These are phyloP conservation scores for Escarpia spicata DNA, from an alignment of 2,888 invertebrate genomes.

Conservation along the genomic window DNA sequence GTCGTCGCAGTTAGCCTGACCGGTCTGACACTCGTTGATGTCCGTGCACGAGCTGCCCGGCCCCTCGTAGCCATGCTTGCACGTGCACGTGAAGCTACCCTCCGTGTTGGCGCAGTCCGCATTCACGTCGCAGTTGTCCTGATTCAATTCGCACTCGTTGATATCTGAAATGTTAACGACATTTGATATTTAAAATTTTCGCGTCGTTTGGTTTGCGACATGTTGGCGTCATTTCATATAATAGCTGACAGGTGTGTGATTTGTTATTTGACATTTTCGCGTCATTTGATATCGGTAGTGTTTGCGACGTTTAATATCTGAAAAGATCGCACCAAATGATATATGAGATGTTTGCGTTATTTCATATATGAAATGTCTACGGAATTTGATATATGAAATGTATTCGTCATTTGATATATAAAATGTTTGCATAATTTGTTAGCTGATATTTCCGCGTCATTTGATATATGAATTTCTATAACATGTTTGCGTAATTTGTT, in stretches of 20 bases:
- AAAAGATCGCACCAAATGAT: too few species aligned
- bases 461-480: too few species aligned
- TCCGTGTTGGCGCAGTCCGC: conserved; percentile 29
- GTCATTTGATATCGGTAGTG: too few species aligned
- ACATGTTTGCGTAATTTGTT: conserved; percentile 19
- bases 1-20: conserved; percentile 31
- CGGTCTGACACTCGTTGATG: conserved; percentile 31
- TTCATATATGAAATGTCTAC: too few species aligned
- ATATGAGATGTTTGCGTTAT: too few species aligned
- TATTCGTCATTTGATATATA: too few species aligned
- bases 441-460: conserved; percentile 29
- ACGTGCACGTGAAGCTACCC: conserved; percentile 35
- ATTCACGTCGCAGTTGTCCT: conserved; percentile 31
- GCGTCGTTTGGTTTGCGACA: not conserved
- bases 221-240: too few species aligned
- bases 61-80: conserved; percentile 37
- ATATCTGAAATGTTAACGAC: conserved; percentile 30
- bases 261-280: too few species aligned
- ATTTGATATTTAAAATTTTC: not conserved
- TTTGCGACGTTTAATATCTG: too few species aligned
- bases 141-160: conserved; percentile 34
- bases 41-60: conserved; percentile 28
- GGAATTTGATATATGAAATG: too few species aligned
- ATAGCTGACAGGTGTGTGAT: too few species aligned
- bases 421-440: conserved; percentile 14